These are phyloP conservation scores for Vanessa tameamea DNA, from an alignment of 1,140 invertebrate species.

Conservation along the genomic window DNA sequence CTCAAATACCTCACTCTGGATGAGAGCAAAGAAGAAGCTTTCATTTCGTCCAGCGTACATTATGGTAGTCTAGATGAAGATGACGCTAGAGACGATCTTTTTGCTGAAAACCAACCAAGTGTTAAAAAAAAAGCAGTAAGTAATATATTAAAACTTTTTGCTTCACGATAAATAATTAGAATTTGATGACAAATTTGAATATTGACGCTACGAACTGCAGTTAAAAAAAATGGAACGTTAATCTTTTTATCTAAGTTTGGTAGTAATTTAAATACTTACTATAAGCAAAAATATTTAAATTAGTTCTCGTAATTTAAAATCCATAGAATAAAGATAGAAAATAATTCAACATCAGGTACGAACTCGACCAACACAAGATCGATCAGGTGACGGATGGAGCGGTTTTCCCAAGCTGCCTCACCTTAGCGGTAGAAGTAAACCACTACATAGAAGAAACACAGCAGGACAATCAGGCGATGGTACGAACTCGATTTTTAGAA, in stretches of 20 bases:
- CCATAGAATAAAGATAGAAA: not conserved
- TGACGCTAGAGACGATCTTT: constrained; percentile 36
- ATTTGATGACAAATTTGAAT: no score
- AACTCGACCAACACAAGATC: constrained; percentile 34
- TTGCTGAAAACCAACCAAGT: constrained; percentile 42
- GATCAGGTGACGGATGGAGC: constrained; percentile 52
- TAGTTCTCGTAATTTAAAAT: no score
- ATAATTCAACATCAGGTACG: not conserved
- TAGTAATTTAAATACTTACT: no score
- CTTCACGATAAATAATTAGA: no score
- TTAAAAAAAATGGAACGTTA: no score
- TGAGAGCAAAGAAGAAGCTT: constrained; percentile 55
- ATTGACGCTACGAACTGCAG: no score
- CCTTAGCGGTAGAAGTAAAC: constrained; percentile 73
- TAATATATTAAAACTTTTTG: constrained; percentile 18
- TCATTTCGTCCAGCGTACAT: constrained; percentile 35
- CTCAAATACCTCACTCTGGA: constrained; percentile 59
- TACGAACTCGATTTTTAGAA: not conserved
- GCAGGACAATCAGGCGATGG: constrained; percentile 44
- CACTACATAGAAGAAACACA: constrained; percentile 68
- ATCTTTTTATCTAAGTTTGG: no score
- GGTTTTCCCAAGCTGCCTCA: constrained; percentile 72
- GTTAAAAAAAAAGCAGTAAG: constrained; percentile 47
- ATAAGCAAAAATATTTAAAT: no score
- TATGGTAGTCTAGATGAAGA: constrained; percentile 51